Evolutionary conservation across 2,888 invertebrate species (phyloP), one percentile per base, ranked within the genome.

Genomic region (Diplazon laetatorius): DNA sequence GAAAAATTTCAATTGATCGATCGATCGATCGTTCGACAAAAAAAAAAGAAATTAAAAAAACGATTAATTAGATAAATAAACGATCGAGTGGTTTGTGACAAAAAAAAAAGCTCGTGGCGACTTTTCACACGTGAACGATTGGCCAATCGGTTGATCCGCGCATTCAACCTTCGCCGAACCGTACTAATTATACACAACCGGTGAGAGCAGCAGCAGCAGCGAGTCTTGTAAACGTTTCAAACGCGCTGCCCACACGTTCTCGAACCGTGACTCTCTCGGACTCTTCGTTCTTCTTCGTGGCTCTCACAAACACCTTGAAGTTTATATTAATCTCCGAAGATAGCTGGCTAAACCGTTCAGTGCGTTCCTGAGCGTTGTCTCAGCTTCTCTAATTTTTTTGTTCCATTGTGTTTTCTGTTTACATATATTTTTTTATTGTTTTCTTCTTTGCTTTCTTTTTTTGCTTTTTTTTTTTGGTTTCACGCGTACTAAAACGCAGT

Each of bases 321-420:
- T 88, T 89, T 89, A 90, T 90, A 91, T 90, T 90, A 88, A 89
- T 87, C 87, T 80, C 70, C 86, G 84, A 85, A 88, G 84, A 86
- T 85, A 83, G 84, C 86, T 87, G 86, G 85, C 87, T 84, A n/a
- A 82, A 62, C 59, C 71, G 80, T 80, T 88, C 86, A 88, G 89
- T 89, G 78, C 82, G 83, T 85, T 86, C 78, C 77, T 76, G 78
- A 76, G 84, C 84, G 83, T 83, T 83, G 68, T 71, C 39, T 60
- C 69, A 63, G 39, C 46, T 44, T n/a, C 57, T 57, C 50, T 35
- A 62, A 50, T 73, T 76, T 66, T 75, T 66, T 59, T 39, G n/a
- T n/a, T n/a, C n/a, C n/a, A n/a, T n/a, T n/a, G n/a, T n/a, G n/a
- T n/a, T n/a, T n/a, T n/a, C n/a, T n/a, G n/a, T n/a, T n/a, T n/a